These are phyloP conservation scores for Labeo catla DNA, from an alignment of 2,113 vertebrate genomes.

Conservation along the genomic window DNA sequence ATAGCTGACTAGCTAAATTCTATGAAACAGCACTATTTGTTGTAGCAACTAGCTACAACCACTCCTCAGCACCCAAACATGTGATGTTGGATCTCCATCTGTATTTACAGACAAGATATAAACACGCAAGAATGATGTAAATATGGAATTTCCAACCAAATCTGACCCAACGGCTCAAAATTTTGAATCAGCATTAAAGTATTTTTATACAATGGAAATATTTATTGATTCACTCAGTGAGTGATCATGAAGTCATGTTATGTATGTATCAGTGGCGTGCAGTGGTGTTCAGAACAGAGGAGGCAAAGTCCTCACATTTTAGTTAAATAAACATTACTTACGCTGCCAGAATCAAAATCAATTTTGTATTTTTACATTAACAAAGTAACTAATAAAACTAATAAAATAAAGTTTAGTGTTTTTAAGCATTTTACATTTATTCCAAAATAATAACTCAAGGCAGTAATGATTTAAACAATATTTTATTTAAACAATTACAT, in stretches of 20 bases:
- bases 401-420: too few species aligned
- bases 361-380: too few species aligned
- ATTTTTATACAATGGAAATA: not conserved
- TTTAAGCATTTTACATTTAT: too few species aligned
- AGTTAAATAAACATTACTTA: too few species aligned
- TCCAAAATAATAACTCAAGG: too few species aligned
- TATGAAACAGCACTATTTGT: not conserved
- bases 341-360: too few species aligned
- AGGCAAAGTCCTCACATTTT: too few species aligned
- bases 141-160: not conserved
- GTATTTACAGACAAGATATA: not conserved
- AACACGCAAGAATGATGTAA: not conserved
- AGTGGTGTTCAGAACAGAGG: too few species aligned
- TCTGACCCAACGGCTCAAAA: not conserved
- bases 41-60: not conserved
- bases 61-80: not conserved
- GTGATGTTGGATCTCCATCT: not conserved
- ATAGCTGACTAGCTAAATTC: not conserved
- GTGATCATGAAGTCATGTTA: not conserved
- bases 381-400: too few species aligned
- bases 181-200: not conserved
- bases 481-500: too few species aligned
- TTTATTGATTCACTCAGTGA: not conserved
- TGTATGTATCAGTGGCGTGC: too few species aligned
- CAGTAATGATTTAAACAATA: too few species aligned